These are phyloP conservation scores for Plagodis pulveraria DNA, from an alignment of 2,888 invertebrate species.

Conservation along the genomic window DNA sequence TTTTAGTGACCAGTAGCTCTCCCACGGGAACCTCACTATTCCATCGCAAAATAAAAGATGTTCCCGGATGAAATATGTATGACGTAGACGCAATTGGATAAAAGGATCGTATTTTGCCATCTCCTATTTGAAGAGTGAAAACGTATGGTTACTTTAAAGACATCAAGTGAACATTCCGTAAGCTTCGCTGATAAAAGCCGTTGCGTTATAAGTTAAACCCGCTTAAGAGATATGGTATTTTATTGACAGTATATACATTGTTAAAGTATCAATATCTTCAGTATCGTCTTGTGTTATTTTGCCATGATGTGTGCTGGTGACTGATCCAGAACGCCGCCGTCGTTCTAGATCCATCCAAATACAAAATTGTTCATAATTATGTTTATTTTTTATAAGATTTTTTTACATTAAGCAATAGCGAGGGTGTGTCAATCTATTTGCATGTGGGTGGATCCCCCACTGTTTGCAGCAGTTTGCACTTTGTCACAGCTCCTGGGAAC, in stretches of 20 bases:
- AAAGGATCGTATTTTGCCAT: constrained; percentile 25
- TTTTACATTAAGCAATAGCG: neutral
- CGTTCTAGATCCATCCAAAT: too few species aligned
- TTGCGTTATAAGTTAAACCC: constrained; percentile 53
- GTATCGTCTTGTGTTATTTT: too few species aligned
- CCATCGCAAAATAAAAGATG: constrained; percentile 32
- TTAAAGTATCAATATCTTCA: too few species aligned
- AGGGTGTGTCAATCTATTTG: constrained; percentile 9
- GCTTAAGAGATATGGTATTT: constrained; percentile 30
- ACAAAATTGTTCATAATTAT: too few species aligned
- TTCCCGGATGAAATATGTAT: constrained; percentile 36
- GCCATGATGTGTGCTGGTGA: too few species aligned
- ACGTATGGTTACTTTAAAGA: constrained; percentile 31
- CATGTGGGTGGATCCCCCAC: constrained; percentile 7
- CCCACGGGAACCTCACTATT: constrained; percentile 30
- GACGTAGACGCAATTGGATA: constrained; percentile 31
- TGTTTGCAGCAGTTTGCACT: constrained; percentile 11
- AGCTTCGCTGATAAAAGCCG: constrained; percentile 47
- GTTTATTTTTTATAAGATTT: neutral
- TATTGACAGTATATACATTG: neutral
- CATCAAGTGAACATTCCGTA: constrained; percentile 41
- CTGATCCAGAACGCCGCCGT: too few species aligned
- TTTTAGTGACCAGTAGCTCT: constrained; percentile 32
- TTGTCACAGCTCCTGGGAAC: constrained; percentile 46
- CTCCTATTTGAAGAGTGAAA: constrained; percentile 10